Conservation (phyloP, 2,797 vertebrate species). For the Furcifer pardalis region DNA sequence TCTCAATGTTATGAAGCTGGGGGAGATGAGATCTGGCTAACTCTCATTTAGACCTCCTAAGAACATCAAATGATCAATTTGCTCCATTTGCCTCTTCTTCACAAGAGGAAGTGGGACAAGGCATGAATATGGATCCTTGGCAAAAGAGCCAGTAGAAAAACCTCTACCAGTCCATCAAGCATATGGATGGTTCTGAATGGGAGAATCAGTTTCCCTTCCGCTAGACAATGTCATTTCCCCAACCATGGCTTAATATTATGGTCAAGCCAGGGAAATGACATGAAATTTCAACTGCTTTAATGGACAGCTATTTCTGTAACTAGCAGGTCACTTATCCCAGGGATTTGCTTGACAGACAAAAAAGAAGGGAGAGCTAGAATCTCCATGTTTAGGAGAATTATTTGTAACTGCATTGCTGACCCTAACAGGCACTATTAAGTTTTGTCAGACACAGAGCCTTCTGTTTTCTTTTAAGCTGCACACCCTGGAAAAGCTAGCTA, state of each 20-base stretch:
- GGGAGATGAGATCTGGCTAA: too few relatives aligned
- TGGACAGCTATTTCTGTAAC: not conserved
- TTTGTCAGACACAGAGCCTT: not conserved
- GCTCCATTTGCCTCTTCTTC: too few relatives aligned
- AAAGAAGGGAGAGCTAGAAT: not conserved
- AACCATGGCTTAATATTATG: not conserved
- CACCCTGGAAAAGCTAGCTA: not conserved
- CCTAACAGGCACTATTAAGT: not conserved
- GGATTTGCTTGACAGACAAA: not conserved
- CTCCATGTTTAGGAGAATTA: not conserved
- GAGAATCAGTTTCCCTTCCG: too few relatives aligned
- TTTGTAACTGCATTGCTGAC: not conserved
- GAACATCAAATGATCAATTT: too few relatives aligned
- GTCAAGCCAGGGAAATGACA: not conserved
- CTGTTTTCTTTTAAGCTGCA: not conserved
- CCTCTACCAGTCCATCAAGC: too few relatives aligned
- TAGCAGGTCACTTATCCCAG: not conserved
- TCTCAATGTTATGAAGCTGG: too few relatives aligned
- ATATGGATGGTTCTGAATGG: too few relatives aligned
- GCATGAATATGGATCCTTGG: too few relatives aligned
- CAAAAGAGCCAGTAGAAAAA: too few relatives aligned
- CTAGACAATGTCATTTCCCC: not conserved
- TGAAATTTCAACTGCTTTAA: not conserved
- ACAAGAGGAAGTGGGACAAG: too few relatives aligned
- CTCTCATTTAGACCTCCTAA: too few relatives aligned